A percentile compares a stretch with the other conserved stretches of the same genome.
phyloP scores from a whole-genome alignment of 1,140 invertebrate species.

The Coptotermes formosanus region DNA sequence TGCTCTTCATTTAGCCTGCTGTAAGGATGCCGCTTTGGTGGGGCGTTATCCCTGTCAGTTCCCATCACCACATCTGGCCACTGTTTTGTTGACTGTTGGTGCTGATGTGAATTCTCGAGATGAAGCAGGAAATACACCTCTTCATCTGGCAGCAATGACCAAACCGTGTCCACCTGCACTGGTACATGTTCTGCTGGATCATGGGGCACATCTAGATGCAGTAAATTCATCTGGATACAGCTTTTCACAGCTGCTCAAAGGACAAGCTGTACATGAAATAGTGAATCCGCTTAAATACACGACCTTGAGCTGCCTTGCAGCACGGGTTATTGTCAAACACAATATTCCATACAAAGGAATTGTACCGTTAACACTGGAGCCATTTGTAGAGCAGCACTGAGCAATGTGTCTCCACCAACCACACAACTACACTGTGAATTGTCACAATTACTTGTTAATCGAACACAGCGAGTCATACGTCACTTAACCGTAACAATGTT shows the following conservation, averaged over 20 bases:
- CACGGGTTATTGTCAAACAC: constrained; percentile 68
- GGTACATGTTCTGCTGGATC: constrained; percentile 66
- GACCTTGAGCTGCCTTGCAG: constrained; percentile 77
- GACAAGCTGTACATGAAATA: constrained; percentile 60
- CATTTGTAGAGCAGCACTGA: constrained; percentile 56
- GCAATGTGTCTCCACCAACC: constrained; percentile 28
- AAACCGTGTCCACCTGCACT: constrained; percentile 61
- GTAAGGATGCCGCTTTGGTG: constrained; percentile 54
- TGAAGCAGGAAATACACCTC: constrained; percentile 63
- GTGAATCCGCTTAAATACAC: constrained; percentile 79
- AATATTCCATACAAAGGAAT: constrained; percentile 59
- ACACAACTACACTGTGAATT: background rate
- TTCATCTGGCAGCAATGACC: constrained; percentile 70
- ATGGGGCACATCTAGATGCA: constrained; percentile 85
- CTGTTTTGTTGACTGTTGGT: constrained; percentile 77
- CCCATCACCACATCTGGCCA: constrained; percentile 69
- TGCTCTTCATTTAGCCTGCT: constrained; percentile 82
- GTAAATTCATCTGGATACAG: constrained; percentile 77
- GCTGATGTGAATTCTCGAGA: constrained; percentile 67
- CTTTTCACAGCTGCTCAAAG: constrained; percentile 66
- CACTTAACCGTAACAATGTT: background rate
- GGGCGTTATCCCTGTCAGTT: constrained; percentile 73
- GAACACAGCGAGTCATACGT: background rate
- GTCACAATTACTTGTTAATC: background rate
- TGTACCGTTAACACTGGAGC: constrained; percentile 56